A percentile compares a stretch with the other conserved stretches of the same genome.
phyloP scores from a whole-genome alignment of 2,113 vertebrate species.

The Rhea americana region DNA sequence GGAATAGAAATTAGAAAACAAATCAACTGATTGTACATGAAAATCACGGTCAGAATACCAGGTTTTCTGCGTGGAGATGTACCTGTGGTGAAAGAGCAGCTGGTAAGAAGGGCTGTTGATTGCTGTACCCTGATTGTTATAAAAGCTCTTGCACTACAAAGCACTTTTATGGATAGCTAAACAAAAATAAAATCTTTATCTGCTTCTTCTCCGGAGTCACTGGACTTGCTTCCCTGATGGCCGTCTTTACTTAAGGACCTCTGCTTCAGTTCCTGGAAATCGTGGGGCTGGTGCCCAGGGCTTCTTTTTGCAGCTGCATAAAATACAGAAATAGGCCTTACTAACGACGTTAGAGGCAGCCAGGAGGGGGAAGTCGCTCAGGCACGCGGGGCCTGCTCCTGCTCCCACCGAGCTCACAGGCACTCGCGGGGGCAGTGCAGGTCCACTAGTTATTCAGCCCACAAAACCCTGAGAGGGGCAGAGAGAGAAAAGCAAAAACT shows the following conservation, averaged over 20 bases:
- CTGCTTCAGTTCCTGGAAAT: conserved; percentile 80
- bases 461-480: background rate
- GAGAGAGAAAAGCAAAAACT: background rate
- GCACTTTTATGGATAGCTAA: conserved; percentile 58
- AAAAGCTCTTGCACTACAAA: conserved; percentile 38
- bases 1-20: conserved; percentile 7
- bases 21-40: conserved; percentile 18
- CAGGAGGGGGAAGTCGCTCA: background rate
- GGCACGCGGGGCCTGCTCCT: background rate
- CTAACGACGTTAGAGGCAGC: background rate
- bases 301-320: conserved; percentile 76
- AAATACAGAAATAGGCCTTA: conserved; percentile 47
- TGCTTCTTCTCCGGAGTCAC: conserved; percentile 87
- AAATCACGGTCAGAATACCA: conserved; percentile 1
- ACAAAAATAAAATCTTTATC: conserved; percentile 94
- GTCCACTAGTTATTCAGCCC: background rate
- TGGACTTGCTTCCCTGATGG: conserved; percentile 82
- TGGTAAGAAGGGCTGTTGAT: conserved; percentile 45
- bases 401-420: background rate
- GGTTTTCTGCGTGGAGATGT: conserved; percentile 15
- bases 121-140: conserved; percentile 43
- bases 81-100: conserved; percentile 48
- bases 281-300: conserved; percentile 76
- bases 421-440: background rate
- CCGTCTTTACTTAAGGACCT: conserved; percentile 79